These are phyloP conservation scores for Papilio aristodemus DNA, from an alignment of 1,140 invertebrate species.

Conservation along the genomic window DNA sequence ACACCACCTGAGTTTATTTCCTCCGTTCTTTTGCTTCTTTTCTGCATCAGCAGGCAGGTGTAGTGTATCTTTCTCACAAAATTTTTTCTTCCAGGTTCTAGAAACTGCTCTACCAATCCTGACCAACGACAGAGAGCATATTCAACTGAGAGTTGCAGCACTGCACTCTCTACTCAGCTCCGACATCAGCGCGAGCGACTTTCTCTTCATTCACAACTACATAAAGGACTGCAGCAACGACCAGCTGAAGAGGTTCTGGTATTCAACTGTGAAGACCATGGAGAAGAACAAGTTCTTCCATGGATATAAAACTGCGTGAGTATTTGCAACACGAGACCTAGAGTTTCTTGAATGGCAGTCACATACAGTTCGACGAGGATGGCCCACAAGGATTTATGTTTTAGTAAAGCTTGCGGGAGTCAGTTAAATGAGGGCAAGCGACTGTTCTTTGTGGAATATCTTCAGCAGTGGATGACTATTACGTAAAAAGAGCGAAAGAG, in stretches of 20 bases:
- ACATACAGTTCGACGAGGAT: no score
- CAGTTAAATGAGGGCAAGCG: no score
- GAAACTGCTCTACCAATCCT: slow-evolving; percentile 83
- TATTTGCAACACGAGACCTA: slow-evolving; percentile 39
- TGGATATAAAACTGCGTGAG: slow-evolving; percentile 64
- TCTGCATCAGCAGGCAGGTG: no score
- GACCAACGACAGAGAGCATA: slow-evolving; percentile 83
- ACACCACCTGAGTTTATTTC: no score
- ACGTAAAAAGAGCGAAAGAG: no score
- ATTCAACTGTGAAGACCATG: slow-evolving; percentile 86
- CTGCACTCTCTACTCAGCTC: slow-evolving; percentile 83
- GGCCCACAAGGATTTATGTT: no score
- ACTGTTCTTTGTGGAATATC: no score
- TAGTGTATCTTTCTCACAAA: no score
- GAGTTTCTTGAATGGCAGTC: no score
- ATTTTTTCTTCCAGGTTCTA: slow-evolving; percentile 45
- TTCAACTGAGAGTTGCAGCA: slow-evolving; percentile 85
- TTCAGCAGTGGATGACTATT: no score
- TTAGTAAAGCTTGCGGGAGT: no score
- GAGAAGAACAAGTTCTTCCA: slow-evolving; percentile 78
- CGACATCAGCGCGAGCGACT: slow-evolving; percentile 82
- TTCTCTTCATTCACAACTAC: slow-evolving; percentile 85
- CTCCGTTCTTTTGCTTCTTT: not conserved
- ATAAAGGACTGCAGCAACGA: slow-evolving; percentile 83
- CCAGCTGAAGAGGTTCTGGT: slow-evolving; percentile 87